Evolutionary conservation across 2,113 vertebrate species (phyloP), one percentile per base, ranked within the genome.

Genomic region (Hystrix cristata): DNA sequence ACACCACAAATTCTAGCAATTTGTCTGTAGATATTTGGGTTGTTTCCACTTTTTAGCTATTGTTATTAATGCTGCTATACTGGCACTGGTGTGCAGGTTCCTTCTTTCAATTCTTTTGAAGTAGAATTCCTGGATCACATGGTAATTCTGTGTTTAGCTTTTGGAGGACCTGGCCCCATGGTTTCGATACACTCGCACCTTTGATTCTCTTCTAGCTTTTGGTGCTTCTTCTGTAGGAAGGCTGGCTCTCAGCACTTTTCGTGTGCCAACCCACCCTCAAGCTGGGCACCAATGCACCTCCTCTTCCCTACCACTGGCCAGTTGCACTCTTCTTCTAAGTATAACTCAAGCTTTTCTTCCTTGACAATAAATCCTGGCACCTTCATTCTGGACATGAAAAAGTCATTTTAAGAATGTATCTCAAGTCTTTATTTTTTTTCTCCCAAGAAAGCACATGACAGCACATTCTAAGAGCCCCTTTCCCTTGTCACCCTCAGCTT

Each of bases 161-260:
- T 62, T 51, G 48, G 80, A 89, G 25, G 15, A n/a, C 13, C 4
- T 64, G 10, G 19, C 57, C 38, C 55, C 5, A 14, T 59, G 48
- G 19, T 89, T 69, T 74, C 67, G 25, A 82, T 53, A 55, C 31
- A 60, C 3, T 14, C 34, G n/a, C 2, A 46, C 21, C 10, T 69
- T 62, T 95, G 55, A 3, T 91, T 82, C 55, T 92, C 7, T 72
- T 89, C 85, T 55, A 60, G 43, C 83, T 74, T 71, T 74, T 67
- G 21, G 62, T 34, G 18, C 11, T 62, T 97, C 9, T 91, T 76
- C 57, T 93, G 46, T 31, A 87, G 48, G n/a, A 31, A 89, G 51
- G 7, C 72, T 38, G 59, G 4, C 67, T 82, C 9, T 38, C 43
- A 4, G 34, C 60, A 76, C 12, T 0, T 87, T 76, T 29, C 23